Evolutionary conservation across 2,888 invertebrate species (phyloP).

Genomic region (Mactromeris polynyma): DNA sequence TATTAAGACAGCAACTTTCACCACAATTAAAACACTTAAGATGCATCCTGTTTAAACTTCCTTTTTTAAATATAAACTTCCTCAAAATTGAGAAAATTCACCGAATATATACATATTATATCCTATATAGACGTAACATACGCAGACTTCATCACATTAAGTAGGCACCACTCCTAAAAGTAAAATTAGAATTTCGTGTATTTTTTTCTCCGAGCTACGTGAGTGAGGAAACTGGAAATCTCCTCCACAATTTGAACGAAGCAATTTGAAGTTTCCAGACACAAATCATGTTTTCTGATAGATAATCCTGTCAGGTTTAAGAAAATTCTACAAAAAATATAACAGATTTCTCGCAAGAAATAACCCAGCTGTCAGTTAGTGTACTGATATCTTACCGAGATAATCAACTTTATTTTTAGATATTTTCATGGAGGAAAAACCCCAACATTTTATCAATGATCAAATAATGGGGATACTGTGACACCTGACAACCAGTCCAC

Average conservation of each 20-base stretch:
- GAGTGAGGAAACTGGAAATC: not conserved
- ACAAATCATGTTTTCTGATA: not conserved
- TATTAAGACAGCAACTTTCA: too few species aligned
- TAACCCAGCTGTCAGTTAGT: not conserved
- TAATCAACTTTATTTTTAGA: not conserved
- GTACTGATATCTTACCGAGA: not conserved
- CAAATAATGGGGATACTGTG: too few species aligned
- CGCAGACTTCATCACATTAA: not conserved
- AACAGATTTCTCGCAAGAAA: not conserved
- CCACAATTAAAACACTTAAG: not conserved
- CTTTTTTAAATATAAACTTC: slow-evolving; percentile 1
- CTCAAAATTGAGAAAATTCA: not conserved
- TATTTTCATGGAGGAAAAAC: too few species aligned
- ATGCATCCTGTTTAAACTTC: not conserved
- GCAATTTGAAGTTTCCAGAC: not conserved
- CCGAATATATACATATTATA: not conserved
- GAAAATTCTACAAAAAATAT: not conserved
- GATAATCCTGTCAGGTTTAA: not conserved
- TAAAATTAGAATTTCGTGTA: not conserved
- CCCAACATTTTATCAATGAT: too few species aligned
- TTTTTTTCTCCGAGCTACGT: not conserved
- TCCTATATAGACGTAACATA: not conserved
- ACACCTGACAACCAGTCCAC: too few species aligned
- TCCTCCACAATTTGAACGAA: not conserved
- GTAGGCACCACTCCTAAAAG: not conserved